Conservation (phyloP, 2,888 invertebrate genomes). For the Margaritifera margaritifera region DNA sequence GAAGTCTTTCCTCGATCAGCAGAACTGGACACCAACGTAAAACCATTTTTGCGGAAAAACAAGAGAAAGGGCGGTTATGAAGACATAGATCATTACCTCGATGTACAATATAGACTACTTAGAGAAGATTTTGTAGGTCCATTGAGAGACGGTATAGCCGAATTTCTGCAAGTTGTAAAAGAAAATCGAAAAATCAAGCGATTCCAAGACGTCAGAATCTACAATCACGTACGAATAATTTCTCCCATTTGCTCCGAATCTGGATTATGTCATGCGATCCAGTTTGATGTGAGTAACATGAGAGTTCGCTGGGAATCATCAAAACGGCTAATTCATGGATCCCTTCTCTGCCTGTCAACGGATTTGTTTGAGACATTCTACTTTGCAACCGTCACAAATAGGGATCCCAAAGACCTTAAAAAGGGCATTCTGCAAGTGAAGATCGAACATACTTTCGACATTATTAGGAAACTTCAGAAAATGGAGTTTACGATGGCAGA, state of each 20-base stretch:
- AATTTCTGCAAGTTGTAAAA: slow-evolving; percentile 3
- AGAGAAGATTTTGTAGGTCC: slow-evolving; percentile 87
- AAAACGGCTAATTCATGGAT: slow-evolving; percentile 81
- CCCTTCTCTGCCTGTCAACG: slow-evolving; percentile 82
- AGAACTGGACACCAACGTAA: too few species aligned
- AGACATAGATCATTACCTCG: slow-evolving; percentile 82
- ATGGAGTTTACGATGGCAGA: slow-evolving; percentile 79
- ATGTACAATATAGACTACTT: slow-evolving; percentile 75
- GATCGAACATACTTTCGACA: slow-evolving; percentile 28
- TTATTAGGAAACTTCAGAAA: slow-evolving; percentile 17
- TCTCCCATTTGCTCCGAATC: slow-evolving; percentile 32
- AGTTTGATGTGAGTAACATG: slow-evolving; percentile 23
- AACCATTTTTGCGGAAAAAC: slow-evolving; percentile 77
- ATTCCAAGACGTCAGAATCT: slow-evolving; percentile 46
- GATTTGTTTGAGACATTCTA: slow-evolving; percentile 81
- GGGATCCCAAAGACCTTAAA: slow-evolving; percentile 39
- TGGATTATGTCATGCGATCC: slow-evolving; percentile 42
- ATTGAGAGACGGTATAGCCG: slow-evolving; percentile 78
- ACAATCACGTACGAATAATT: slow-evolving; percentile 50
- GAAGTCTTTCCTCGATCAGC: slow-evolving; percentile 64
- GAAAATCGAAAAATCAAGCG: neutral
- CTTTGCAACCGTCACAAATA: slow-evolving; percentile 77
- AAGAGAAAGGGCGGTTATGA: slow-evolving; percentile 80
- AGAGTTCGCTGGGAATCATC: slow-evolving; percentile 72
- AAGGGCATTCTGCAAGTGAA: slow-evolving; percentile 39